Base-by-base conservation (phyloP, 1,140 invertebrate species). In the Tetragnatha versicolor region DNA sequence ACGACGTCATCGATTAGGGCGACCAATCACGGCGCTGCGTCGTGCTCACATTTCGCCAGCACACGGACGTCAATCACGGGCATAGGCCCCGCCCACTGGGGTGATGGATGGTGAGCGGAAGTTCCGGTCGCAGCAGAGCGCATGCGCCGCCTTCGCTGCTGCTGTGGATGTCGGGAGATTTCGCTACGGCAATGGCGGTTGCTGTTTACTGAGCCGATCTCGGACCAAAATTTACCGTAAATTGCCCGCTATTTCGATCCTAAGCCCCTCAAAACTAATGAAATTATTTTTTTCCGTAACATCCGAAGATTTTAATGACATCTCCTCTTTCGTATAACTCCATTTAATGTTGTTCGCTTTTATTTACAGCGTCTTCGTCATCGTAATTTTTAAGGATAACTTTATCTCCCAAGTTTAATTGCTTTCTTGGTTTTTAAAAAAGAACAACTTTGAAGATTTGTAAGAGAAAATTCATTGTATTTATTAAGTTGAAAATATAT, bases 11-110 rank as follows among this genome's bases (percentile, higher is more conserved):
- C 81, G 83, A 82, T 81, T 75, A 82, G 68, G 75, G 63, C 81
- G 80, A 79, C 84, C 84, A 85, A 85, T 85, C 79, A 80, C 81
- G 65, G 60, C 35, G n/a, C 81, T 82, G 80, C 82, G 80, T 81
- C 79, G 81, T 82, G 83, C 83, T 82, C 82, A 81, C 82, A 82
- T 82, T 82, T 81, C 70, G 61, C 58, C 55, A 73, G 47, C 79
- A 68, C 81, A 61, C 65, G 37, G 55, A 81, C 80, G 80, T 81
- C 83, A 83, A 82, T 82, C 83, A 83, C 79, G 58, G 69, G 55
- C 14, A 10, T 60, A 33, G 55, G 66, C 77, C 35, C 53, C 77
- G 55, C 77, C 77, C 35, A 49, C 20, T 35, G 20, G 39, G 33
- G 35, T 63, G 66, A 63, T 60, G 51, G 65, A 69, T 68, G 65